Evolutionary conservation across 2,797 vertebrate species (phyloP).

Genomic region (Lutjanus argentimaculatus): DNA sequence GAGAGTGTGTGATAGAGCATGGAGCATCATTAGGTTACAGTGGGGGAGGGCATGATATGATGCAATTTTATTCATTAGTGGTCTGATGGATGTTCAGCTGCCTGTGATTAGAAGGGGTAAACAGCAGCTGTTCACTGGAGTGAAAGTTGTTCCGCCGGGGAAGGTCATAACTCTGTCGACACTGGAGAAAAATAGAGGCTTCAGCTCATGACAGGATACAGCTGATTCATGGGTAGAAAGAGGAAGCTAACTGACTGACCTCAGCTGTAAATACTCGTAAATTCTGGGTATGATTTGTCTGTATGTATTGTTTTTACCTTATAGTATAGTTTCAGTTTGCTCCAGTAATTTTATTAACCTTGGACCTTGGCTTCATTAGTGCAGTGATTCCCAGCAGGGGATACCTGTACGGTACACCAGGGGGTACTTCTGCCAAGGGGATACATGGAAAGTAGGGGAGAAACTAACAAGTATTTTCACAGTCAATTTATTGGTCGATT

Average conservation of each 20-base stretch:
- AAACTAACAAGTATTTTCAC: no score
- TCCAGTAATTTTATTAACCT: no score
- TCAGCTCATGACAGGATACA: slow-evolving; percentile 42
- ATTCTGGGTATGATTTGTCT: no score
- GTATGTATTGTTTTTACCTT: no score
- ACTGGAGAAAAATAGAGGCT: slow-evolving; percentile 40
- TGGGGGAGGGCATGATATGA: slow-evolving; percentile 57
- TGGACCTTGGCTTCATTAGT: background rate
- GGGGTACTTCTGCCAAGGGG: background rate
- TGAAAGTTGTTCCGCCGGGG: slow-evolving; percentile 63
- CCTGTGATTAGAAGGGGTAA: slow-evolving; percentile 71
- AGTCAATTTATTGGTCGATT: no score
- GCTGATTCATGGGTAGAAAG: slow-evolving; percentile 55
- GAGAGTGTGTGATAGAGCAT: slow-evolving; percentile 38
- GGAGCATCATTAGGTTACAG: slow-evolving; percentile 49
- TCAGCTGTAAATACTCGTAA: background rate
- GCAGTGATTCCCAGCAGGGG: background rate
- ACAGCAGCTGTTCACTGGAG: slow-evolving; percentile 78
- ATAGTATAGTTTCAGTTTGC: no score
- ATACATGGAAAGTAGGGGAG: background rate
- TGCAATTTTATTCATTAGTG: slow-evolving; percentile 73
- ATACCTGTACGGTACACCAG: no score
- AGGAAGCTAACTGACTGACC: slow-evolving; percentile 5
- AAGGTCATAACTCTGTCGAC: slow-evolving; percentile 72
- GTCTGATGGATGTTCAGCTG: slow-evolving; percentile 75